Base-by-base conservation (phyloP, 2,888 invertebrate genomes). In the Atherix ibis region DNA sequence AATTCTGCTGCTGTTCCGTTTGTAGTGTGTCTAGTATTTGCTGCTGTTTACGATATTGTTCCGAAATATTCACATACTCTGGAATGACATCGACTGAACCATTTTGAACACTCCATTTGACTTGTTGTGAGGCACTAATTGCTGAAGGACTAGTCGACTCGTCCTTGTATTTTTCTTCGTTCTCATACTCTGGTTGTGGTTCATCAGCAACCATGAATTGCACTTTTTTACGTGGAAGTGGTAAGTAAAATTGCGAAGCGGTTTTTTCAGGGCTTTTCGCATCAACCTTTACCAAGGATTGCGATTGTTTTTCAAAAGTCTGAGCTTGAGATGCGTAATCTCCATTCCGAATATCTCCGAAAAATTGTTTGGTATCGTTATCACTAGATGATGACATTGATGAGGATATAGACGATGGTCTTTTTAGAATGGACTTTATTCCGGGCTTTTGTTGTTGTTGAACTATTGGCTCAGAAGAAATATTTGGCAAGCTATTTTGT, bases 201-300 rank as follows among this genome's bases (percentile, higher is more conserved):
- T 52, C 71, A 49, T 67, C 74, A 62, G 74, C 75, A 30, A 76
- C 76, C 49, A 74, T 62, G 63, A 78, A 78, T 54, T 78, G 75
- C 40, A 77, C 78, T 49, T 74, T 72, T 65, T 74, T 78, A 49
- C 76, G 67, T 36, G 62, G 63, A 47, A 70, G 68, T 19, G 72
- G 74, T 42, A 75, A 57, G 58, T 75, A 75, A 63, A 75, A 74
- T 45, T 72, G 68, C 35, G 73, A 71, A 44, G 60, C 58, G 46
- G 45, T 40, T 39, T 43, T 38, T 32, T 39, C 12, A 4, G 10
- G 14, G 10, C 34, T 5, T 9, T 34, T 29, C n/a, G n/a, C n/a
- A n/a, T n/a, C n/a, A n/a, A n/a, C n/a, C n/a, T n/a, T n/a, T n/a
- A 9, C 19, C 19, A 19, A n/a, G n/a, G n/a, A n/a, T n/a, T n/a